Base-by-base conservation (phyloP, 2,113 vertebrate genomes). In the Psephotus haematonotus region DNA sequence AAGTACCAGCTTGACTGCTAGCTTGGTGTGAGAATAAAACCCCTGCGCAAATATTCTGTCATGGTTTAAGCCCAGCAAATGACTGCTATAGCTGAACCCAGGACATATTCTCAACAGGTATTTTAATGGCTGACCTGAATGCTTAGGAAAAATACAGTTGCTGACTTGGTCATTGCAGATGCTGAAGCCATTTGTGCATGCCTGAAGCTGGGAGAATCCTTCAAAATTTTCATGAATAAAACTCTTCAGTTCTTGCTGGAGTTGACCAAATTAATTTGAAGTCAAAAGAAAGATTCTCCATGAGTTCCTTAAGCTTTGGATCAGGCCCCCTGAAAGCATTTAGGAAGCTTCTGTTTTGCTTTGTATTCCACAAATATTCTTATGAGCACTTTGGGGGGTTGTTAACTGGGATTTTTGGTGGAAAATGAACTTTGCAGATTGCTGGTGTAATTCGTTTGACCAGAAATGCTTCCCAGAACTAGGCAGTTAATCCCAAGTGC, bases 61-160 rank as follows among this genome's bases (percentile, higher is more conserved):
- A 4, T 23, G 33, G 55, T n/a, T 59, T 59, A 59, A 59, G 55
- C 33, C 50, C 55, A 9, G 33, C 33, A 59, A n/a, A n/a, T 59
- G 13, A n/a, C 55, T 59, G 55, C 6, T 59, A n/a, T n/a, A 57
- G 55, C 31, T 57, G 55, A 59, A 59, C 55, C 20, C 33, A n/a
- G 55, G 13, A n/a, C 55, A 86, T 88, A 81, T 67, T 88, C 86
- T 90, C 83, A 37, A 37, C 16, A 81, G 71, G 49, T 82, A 35
- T 92, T 96, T 88, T 69, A 95, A 84, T 90, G 75, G 53, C 49
- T 94, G 83, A 87, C 70, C 84, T 79, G 92, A 95, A 91, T 82
- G 90, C 65, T 79, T 84, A 80, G 76, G 57, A 65, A 86, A 63
- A 57, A 39, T 4, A 2, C 17, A 76, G 60, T 27, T 86, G 86